Conservation (phyloP, 2,113 vertebrate species). For the Oreochromis spilurus region DNA sequence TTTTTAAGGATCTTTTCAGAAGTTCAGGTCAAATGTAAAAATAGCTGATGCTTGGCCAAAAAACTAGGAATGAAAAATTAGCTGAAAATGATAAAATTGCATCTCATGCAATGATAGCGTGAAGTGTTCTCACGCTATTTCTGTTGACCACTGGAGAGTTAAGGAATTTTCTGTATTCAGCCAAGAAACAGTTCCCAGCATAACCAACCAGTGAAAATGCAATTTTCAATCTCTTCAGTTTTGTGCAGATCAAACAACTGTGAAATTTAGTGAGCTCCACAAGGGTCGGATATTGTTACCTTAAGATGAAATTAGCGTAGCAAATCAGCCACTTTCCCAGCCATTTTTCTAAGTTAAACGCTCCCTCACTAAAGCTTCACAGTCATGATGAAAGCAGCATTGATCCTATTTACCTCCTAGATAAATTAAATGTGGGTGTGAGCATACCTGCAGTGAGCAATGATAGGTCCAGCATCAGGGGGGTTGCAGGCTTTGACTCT, state of each 20-base stretch:
- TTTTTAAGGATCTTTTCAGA: neutral
- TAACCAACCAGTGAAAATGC: neutral
- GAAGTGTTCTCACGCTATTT: neutral
- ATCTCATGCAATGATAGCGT: neutral
- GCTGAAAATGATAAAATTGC: neutral
- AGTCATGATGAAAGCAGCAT: neutral
- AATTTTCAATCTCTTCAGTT: neutral
- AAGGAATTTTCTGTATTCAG: neutral
- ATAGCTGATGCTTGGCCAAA: neutral
- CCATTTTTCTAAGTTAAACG: neutral
- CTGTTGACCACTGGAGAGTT: neutral
- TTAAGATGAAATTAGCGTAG: neutral
- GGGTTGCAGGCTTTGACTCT: slow-evolving; percentile 97
- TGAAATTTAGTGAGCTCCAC: neutral
- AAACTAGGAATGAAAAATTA: neutral
- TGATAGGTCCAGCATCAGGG: slow-evolving; percentile 88
- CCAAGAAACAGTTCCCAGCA: neutral
- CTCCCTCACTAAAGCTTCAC: neutral
- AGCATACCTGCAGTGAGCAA: slow-evolving; percentile 93
- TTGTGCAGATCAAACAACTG: neutral
- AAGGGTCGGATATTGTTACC: neutral
- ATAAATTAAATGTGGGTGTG: neutral
- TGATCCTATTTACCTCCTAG: neutral
- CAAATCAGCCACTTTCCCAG: neutral
- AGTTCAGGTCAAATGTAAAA: neutral